phyloP scores from a whole-genome alignment of 2,888 invertebrate species.

The Dione vanillae region DNA sequence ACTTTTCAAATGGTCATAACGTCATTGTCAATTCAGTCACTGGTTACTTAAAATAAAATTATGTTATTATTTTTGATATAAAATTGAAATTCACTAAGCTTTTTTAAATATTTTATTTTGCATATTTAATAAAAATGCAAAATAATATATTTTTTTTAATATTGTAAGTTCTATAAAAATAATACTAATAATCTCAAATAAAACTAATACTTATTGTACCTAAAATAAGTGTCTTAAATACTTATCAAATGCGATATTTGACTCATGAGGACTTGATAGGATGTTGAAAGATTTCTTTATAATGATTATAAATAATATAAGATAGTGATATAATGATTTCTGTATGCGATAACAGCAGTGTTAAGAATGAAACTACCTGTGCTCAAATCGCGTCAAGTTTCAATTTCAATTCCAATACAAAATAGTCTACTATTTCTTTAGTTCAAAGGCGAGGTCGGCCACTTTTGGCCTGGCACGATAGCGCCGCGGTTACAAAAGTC shows the following conservation, averaged over 20 bases:
- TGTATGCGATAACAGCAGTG: background rate
- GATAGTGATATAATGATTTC: background rate
- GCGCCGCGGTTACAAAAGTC: conserved; percentile 79
- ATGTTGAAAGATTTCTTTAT: no score
- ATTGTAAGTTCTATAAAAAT: no score
- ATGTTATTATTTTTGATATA: background rate
- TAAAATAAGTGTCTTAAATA: no score
- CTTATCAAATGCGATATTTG: no score
- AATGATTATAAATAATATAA: no score
- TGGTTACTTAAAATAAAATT: background rate
- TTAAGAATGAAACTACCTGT: conserved; percentile 23
- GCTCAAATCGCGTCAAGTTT: conserved; percentile 37
- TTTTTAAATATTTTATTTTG: no score
- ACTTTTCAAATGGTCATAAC: conserved; percentile 11
- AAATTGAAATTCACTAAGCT: background rate
- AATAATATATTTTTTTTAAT: no score
- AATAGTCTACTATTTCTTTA: conserved; percentile 41
- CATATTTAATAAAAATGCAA: no score
- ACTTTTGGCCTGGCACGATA: conserved; percentile 76
- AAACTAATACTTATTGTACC: no score
- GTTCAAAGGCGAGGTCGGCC: conserved; percentile 68
- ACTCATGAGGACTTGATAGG: no score
- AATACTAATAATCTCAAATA: no score
- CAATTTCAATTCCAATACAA: conserved; percentile 48
- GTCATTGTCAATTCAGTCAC: background rate